These are phyloP conservation scores for Marronus borbonicus DNA, from an alignment of 2,888 invertebrate species.

Conservation along the genomic window DNA sequence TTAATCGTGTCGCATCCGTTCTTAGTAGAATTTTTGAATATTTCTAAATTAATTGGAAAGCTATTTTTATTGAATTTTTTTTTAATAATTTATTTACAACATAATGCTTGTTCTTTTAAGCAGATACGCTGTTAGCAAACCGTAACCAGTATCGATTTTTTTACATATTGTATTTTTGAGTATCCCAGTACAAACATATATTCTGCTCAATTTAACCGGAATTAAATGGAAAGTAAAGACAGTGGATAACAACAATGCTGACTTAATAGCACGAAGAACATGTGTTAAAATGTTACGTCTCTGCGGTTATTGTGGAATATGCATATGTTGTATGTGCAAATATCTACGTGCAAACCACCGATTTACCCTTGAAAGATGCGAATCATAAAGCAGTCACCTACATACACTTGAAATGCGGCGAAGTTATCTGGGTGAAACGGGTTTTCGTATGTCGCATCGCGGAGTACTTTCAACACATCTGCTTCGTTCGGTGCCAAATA, in stretches of 20 bases:
- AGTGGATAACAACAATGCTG: background rate
- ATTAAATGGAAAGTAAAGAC: conserved; percentile 21
- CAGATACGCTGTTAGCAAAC: too few relatives aligned
- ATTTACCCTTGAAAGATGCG: background rate
- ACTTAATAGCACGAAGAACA: background rate
- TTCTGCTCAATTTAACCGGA: conserved; percentile 15
- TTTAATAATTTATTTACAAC: too few relatives aligned
- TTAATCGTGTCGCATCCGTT: too few relatives aligned
- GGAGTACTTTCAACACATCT: conserved; percentile 18
- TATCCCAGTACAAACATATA: too few relatives aligned
- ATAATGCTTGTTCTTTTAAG: too few relatives aligned
- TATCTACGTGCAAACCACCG: background rate
- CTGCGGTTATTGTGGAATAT: background rate
- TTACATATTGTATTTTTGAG: too few relatives aligned
- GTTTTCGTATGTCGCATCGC: conserved; percentile 18
- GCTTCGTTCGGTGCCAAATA: background rate
- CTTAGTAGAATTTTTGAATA: too few relatives aligned
- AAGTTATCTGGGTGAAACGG: conserved; percentile 1
- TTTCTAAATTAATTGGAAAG: too few relatives aligned
- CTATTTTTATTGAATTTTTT: too few relatives aligned
- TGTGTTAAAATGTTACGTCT: conserved; percentile 16
- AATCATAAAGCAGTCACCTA: conserved; percentile 27
- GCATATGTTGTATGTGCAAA: background rate
- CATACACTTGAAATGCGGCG: conserved; percentile 11
- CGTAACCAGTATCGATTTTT: background rate